Base-by-base conservation (phyloP, 2,797 vertebrate species). In the Melanotaenia trifasciata region DNA sequence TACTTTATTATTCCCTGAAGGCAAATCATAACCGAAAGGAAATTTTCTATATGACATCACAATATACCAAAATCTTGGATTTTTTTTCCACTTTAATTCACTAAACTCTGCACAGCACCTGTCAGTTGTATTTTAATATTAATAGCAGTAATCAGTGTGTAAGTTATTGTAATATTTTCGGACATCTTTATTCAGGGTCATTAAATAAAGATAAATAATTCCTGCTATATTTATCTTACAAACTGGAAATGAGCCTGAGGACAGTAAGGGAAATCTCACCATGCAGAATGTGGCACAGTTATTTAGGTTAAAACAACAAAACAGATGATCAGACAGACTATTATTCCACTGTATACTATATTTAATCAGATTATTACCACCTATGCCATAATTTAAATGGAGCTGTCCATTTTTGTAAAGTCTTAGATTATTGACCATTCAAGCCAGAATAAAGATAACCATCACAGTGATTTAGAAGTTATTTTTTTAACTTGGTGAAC, bases 71-170 rank as follows among this genome's bases (percentile, higher is more conserved):
- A 76, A 76, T 66, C 78, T 71, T 83, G 80, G 80, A 84, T 76
- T 22, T 71, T 82, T 83, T 84, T 83, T 72, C 53, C 72, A 64
- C 14, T 74, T 81, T 51, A 36, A 35, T 58, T 66, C 45, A 56
- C 47, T 58, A 35, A 76, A 61, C 38, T 65, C 45, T 67, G 59
- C 35, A 70, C 78, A 84, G 4, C 63, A 78, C 67, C 80, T 89
- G 83, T 74, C 75, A 26, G 5, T 36, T 24, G 67, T 76, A 79
- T 86, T 79, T 77, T 85, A 57, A 87, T 81, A 84, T 87, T 85
- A 87, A 87, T 72, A 72, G 57, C 78, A 4, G 43, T 47, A 20
- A 7, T 47, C 18, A 2, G 75, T 76, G 32, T 67, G 68, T 91
- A 78, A 86, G 72, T 76, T 89, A 64, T 65, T 86, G 10, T 73